Percentiles rank a stretch among this genome's conserved stretches.
These are phyloP conservation scores for Chaenogobius annularis DNA, from an alignment of 2,113 vertebrate genomes.

Conservation along the genomic window DNA sequence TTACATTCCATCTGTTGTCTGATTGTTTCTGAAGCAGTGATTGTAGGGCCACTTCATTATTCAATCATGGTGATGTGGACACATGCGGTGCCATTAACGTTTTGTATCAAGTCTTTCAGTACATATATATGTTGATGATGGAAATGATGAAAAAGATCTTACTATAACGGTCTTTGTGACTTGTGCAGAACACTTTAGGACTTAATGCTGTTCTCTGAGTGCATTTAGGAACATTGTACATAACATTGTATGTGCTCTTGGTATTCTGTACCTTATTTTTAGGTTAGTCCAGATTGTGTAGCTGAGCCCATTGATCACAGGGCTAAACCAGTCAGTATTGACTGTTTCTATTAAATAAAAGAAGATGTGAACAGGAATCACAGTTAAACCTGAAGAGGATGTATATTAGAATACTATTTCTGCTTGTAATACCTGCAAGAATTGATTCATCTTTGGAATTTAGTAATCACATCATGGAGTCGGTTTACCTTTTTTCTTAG, in stretches of 20 bases:
- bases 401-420: slow-evolving; percentile 55
- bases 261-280: slow-evolving; percentile 65
- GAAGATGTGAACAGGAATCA: slow-evolving; percentile 56
- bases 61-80: slow-evolving; percentile 86
- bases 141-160: slow-evolving; percentile 35
- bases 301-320: slow-evolving; percentile 53
- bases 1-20: slow-evolving; percentile 92
- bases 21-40: slow-evolving; percentile 89
- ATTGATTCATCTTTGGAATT: slow-evolving; percentile 48
- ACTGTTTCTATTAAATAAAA: slow-evolving; percentile 35
- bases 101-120: slow-evolving; percentile 58
- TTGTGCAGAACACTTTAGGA: slow-evolving; percentile 49
- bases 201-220: slow-evolving; percentile 52
- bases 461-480: slow-evolving; percentile 56
- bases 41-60: slow-evolving; percentile 90
- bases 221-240: slow-evolving; percentile 73
- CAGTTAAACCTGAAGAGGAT: slow-evolving; percentile 21
- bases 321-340: slow-evolving; percentile 22
- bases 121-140: slow-evolving; percentile 49
- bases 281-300: slow-evolving; percentile 55
- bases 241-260: slow-evolving; percentile 65
- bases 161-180: slow-evolving; percentile 55
- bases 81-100: slow-evolving; percentile 90
- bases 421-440: slow-evolving; percentile 57
- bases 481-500: slow-evolving; percentile 69